Evolutionary conservation across 2,113 vertebrate species (phyloP).

Genomic region (Orycteropus afer): DNA sequence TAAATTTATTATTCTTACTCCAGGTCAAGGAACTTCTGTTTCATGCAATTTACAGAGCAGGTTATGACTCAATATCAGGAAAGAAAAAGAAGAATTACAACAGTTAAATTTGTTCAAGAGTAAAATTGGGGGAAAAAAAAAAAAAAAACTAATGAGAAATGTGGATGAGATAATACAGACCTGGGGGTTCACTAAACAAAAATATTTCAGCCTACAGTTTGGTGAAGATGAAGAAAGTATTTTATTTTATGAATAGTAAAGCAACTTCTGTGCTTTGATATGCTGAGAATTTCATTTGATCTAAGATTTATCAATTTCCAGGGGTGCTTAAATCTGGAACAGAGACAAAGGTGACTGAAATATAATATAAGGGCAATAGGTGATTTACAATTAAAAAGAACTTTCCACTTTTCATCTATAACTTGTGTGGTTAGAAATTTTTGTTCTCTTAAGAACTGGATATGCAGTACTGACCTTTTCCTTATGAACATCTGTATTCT

Average conservation of each 20-base stretch:
- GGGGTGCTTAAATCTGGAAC: too few species aligned
- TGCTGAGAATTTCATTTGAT: not conserved
- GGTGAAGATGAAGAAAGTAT: not conserved
- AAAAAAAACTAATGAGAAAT: not conserved
- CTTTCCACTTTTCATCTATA: not conserved
- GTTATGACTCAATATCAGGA: not conserved
- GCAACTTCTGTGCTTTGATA: not conserved
- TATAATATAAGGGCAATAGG: too few species aligned
- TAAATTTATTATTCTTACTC: not conserved
- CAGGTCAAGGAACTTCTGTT: not conserved
- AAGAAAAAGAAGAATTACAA: not conserved
- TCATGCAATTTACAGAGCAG: not conserved
- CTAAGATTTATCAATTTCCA: not conserved
- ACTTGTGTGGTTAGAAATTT: too few species aligned
- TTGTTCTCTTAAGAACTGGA: not conserved
- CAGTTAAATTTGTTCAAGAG: not conserved
- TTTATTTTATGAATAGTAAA: not conserved
- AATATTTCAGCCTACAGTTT: not conserved
- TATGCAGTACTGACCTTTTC: not conserved
- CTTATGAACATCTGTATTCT: not conserved
- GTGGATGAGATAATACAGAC: not conserved
- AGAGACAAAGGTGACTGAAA: rapidly evolving
- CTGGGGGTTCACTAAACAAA: not conserved
- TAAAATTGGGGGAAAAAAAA: too few species aligned
- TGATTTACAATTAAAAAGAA: not conserved